Base-by-base conservation (phyloP, 1,140 invertebrate species). In the Dermatophagoides farinae region DNA sequence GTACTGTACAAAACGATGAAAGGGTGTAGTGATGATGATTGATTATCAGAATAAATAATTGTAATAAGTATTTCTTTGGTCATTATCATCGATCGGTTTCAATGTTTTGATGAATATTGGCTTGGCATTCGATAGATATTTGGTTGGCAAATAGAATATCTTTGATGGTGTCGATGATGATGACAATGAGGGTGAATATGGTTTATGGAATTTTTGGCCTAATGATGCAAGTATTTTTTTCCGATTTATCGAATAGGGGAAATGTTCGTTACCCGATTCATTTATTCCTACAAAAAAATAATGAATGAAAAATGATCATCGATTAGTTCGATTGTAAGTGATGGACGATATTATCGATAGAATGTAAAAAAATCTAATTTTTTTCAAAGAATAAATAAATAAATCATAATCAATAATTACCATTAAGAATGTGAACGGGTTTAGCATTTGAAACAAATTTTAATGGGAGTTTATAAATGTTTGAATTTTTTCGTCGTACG, bases 391-490 rank as follows among this genome's bases (percentile, higher is more conserved):
- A 59, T 20, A 31, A 4, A 10, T 47, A 31, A 55, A 31, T 4
- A 58, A 47, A 58, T 49, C 10, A 9, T 23, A n/a, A 49, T 9
- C 1, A 5, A 44, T 12, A 22, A 18, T 47, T 57, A 62, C 61
- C 61, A 18, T 58, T 40, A 46, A 62, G 18, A 16, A 62, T 57
- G 8, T 62, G 53, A 16, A 62, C 52, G 16, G 74, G 83, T 23
- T 71, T 85, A 41, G 81, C 61, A 43, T 62, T 62, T 14, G 61
- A 62, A 11, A 59, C 23, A 16, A 62, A 62, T 14, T 54, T 20
- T 8, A 62, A 23, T 9, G 61, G 61, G 8, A 62, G 22, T 41
- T 62, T 62, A 23, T 62, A 62, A n/a, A 62, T 18, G 1, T 46
- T 4, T 9, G 58, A 60, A 41, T 60, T 47, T n/a, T 20, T 44